Conservation (phyloP, 2,113 vertebrate species). For the Platysternon megacephalum region DNA sequence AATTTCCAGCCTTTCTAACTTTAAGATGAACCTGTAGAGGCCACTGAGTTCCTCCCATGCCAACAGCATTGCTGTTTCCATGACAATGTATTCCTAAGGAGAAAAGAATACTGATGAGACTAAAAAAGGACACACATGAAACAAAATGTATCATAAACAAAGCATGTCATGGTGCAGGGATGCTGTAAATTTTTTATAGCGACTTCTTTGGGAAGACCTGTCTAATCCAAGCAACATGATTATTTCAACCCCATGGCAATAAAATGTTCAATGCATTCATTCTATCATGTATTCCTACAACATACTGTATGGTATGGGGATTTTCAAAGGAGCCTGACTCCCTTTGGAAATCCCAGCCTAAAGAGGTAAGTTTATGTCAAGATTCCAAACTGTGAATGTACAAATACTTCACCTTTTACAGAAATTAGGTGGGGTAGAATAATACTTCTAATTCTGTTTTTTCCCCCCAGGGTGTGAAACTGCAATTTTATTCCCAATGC, state of each 20-base stretch:
- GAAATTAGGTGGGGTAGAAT: not conserved
- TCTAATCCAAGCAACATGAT: accelerated
- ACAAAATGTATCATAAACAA: accelerated
- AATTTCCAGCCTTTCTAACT: accelerated
- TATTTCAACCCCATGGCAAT: not conserved
- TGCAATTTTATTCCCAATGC: slow-evolving; percentile 93
- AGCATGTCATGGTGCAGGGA: accelerated
- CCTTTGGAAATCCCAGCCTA: not conserved
- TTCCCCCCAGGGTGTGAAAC: slow-evolving; percentile 87
- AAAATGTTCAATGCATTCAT: accelerated
- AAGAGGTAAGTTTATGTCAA: accelerated
- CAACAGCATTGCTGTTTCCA: accelerated
- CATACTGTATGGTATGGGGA: not conserved
- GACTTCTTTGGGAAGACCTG: not conserved
- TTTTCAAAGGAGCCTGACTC: not conserved
- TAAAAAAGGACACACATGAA: not conserved
- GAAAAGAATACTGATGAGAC: accelerated
- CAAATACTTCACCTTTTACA: not conserved
- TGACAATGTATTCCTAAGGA: accelerated
- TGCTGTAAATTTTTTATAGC: accelerated
- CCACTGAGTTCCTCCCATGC: not conserved
- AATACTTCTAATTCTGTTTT: not conserved
- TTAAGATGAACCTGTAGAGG: not conserved
- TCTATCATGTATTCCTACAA: not conserved
- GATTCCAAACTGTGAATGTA: accelerated